These are phyloP conservation scores for Antheraea assamensis DNA, from an alignment of 2,888 invertebrate species.

Conservation along the genomic window DNA sequence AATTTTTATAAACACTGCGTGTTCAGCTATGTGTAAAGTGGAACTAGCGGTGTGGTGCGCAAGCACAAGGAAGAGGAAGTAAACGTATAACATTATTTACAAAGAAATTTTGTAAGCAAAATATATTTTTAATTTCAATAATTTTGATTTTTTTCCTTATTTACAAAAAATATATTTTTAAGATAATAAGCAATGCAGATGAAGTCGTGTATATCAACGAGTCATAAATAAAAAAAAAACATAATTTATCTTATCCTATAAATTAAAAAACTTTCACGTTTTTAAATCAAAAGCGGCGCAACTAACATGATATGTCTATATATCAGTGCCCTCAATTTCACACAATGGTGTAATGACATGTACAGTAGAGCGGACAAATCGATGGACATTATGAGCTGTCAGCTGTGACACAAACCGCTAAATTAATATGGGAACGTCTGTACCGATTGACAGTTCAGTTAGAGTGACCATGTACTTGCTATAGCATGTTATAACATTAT, in stretches of 20 bases:
- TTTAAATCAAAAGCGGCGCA: slow-evolving; percentile 4
- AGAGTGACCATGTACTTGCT: slow-evolving; percentile 44
- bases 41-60: too few relatives aligned
- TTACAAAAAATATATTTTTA: too few relatives aligned
- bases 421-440: slow-evolving; percentile 77
- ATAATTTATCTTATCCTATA: not conserved
- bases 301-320: slow-evolving; percentile 15
- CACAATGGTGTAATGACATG: slow-evolving; percentile 36
- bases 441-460: slow-evolving; percentile 60
- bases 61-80: too few relatives aligned
- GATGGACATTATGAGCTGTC: slow-evolving; percentile 68
- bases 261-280: not conserved
- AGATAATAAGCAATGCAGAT: too few relatives aligned
- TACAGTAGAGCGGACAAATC: slow-evolving; percentile 60
- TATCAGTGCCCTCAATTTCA: slow-evolving; percentile 4
- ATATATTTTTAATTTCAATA: too few relatives aligned
- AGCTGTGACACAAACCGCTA: slow-evolving; percentile 59
- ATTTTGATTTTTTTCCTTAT: too few relatives aligned
- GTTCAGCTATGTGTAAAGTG: too few relatives aligned
- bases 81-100: too few relatives aligned
- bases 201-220: too few relatives aligned
- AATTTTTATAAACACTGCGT: too few relatives aligned
- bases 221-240: not conserved
- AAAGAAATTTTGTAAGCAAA: too few relatives aligned
- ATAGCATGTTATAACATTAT: slow-evolving; percentile 3